phyloP scores from a whole-genome alignment of 2,888 invertebrate genomes.

The Cataglyphis rosenhaueri region DNA sequence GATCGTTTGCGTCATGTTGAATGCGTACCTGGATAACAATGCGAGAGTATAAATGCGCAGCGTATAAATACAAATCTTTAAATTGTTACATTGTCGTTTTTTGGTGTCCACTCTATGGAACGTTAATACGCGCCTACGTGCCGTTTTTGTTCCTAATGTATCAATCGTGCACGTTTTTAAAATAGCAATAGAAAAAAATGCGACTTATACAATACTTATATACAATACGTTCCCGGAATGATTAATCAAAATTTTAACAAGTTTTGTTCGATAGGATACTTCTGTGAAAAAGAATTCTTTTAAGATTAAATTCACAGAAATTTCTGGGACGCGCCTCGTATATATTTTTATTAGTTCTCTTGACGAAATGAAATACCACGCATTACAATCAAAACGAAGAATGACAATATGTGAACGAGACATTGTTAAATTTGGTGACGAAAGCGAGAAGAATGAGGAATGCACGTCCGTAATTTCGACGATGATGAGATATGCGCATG shows the following conservation, averaged over 20 bases:
- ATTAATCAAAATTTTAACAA: slow-evolving; percentile 23
- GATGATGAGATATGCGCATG: not conserved
- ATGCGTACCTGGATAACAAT: slow-evolving; percentile 75
- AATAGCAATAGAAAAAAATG: not conserved
- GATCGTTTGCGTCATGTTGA: slow-evolving; percentile 69
- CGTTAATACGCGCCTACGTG: not conserved
- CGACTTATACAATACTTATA: not conserved
- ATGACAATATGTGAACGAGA: slow-evolving; percentile 33
- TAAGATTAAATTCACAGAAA: slow-evolving; percentile 11
- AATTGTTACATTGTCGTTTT: slow-evolving; percentile 25
- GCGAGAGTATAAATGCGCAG: slow-evolving; percentile 3
- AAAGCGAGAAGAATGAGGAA: not conserved
- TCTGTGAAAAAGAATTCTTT: not conserved
- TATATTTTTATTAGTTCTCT: slow-evolving; percentile 33
- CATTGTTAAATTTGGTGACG: slow-evolving; percentile 24
- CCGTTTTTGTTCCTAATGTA: slow-evolving; percentile 44
- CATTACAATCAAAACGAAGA: slow-evolving; percentile 44
- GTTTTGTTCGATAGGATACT: not conserved
- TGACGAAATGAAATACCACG: slow-evolving; percentile 6
- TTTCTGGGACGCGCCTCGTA: not conserved
- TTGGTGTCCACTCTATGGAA: slow-evolving; percentile 6
- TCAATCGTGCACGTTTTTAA: slow-evolving; percentile 9
- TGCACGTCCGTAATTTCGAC: not conserved
- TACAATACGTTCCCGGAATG: not conserved
- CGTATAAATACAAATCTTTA: slow-evolving; percentile 12